Evolutionary conservation across 2,797 vertebrate species (phyloP).

Genomic region (Microhierax caerulescens): DNA sequence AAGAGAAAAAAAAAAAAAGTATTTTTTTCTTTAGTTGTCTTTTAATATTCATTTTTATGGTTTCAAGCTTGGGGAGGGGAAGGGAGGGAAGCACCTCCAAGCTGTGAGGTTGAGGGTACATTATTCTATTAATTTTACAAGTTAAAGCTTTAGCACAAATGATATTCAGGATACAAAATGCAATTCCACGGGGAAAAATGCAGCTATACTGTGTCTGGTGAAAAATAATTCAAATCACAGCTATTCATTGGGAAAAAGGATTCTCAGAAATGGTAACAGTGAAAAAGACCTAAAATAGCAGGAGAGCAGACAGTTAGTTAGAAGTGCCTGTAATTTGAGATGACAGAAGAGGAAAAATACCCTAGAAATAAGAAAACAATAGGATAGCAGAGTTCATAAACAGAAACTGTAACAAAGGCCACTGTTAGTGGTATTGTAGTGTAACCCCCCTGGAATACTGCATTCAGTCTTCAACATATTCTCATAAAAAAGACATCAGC

Average conservation of each 20-base stretch:
- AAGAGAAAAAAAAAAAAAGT: background rate
- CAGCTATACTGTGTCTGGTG: background rate
- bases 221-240: background rate
- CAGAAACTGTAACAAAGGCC: constrained; percentile 2
- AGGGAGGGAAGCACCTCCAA: background rate
- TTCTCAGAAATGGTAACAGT: background rate
- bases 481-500: background rate
- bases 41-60: background rate
- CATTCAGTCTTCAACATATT: background rate
- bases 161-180: background rate
- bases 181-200: background rate
- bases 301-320: background rate
- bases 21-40: background rate
- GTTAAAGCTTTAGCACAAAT: background rate
- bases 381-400: background rate
- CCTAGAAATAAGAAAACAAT: background rate
- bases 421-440: background rate
- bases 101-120: background rate
- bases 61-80: background rate
- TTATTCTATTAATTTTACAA: background rate
- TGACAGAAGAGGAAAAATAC: background rate
- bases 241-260: background rate
- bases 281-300: background rate
- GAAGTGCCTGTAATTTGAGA: background rate
- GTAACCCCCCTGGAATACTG: background rate